phyloP scores from a whole-genome alignment of 1,140 invertebrate species.

The Centruroides sculpturatus region DNA sequence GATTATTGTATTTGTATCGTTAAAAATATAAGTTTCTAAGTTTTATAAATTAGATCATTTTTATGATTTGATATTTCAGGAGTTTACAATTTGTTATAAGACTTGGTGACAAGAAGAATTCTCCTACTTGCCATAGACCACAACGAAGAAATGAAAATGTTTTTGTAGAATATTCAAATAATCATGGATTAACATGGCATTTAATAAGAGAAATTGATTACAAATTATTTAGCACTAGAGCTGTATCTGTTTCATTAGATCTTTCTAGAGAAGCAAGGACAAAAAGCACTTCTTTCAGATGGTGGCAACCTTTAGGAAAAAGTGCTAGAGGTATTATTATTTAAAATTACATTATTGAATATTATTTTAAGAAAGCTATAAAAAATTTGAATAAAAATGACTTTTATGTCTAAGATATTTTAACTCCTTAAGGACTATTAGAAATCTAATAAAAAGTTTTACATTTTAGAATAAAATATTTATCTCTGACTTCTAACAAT shows the following conservation, averaged over 20 bases:
- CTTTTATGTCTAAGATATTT: too few species aligned
- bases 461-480: too few species aligned
- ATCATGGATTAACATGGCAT: conserved; percentile 29
- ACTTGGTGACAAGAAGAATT: conserved; percentile 17
- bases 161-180: conserved; percentile 13
- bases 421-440: too few species aligned
- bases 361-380: too few species aligned
- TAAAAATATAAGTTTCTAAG: too few species aligned
- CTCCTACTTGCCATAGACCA: conserved; percentile 21
- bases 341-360: too few species aligned
- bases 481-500: too few species aligned
- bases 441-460: too few species aligned
- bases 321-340: conserved; percentile 20
- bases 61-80: background rate
- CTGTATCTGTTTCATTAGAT: conserved; percentile 23
- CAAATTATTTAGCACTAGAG: conserved; percentile 20
- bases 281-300: conserved; percentile 28
- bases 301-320: conserved; percentile 30
- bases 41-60: background rate
- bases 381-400: too few species aligned
- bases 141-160: conserved; percentile 19
- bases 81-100: conserved; percentile 11
- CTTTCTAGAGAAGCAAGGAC: conserved; percentile 29
- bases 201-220: conserved; percentile 27
- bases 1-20: too few species aligned